A percentile compares a stretch with the other conserved stretches of the same genome.
Evolutionary conservation across 2,113 vertebrate species (phyloP).

Genomic region (Tenrec ecaudatus): DNA sequence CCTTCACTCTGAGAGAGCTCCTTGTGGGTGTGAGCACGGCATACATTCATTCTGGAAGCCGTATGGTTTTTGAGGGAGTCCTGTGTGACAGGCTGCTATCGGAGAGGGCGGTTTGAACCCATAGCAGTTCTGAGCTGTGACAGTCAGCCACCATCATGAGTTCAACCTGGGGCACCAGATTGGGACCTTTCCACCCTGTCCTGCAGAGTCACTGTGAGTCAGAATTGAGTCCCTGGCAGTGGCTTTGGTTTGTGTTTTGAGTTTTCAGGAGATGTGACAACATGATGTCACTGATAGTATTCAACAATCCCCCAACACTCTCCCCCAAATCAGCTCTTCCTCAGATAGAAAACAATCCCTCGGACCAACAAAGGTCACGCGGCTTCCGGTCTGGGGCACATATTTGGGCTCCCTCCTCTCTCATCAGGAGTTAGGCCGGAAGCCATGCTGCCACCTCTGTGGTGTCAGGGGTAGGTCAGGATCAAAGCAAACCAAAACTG

Average conservation of each 20-base stretch:
- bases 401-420: slow-evolving; percentile 31
- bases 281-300: neutral
- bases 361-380: neutral
- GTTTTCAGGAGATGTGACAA: neutral
- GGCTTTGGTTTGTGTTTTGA: no score
- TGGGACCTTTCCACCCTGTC: no score
- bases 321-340: neutral
- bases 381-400: slow-evolving; percentile 31
- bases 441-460: slow-evolving; percentile 53
- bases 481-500: neutral
- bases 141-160: no score
- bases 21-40: neutral
- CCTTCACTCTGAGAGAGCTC: neutral
- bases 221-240: no score
- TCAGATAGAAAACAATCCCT: neutral
- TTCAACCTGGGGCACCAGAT: no score
- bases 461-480: slow-evolving; percentile 56
- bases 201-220: no score
- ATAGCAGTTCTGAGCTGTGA: no score
- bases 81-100: no score
- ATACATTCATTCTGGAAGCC: neutral
- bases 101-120: no score
- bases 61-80: neutral
- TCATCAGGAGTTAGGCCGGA: slow-evolving; percentile 77
- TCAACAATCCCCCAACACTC: neutral